These are phyloP conservation scores for Tretioscincus oriximinensis DNA, from an alignment of 2,113 vertebrate genomes.

Conservation along the genomic window DNA sequence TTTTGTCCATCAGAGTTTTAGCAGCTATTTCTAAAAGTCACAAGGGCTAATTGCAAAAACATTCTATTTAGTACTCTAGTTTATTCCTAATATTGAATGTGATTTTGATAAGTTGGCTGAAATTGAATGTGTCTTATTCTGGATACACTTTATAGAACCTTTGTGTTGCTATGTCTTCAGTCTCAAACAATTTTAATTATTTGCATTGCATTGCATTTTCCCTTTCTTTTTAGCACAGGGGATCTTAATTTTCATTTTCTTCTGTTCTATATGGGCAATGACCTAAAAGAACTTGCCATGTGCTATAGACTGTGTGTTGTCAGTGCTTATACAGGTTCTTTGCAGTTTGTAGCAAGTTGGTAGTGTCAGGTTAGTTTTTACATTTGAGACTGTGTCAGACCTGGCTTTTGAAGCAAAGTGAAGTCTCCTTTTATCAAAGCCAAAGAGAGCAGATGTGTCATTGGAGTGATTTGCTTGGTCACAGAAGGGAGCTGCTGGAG, in stretches of 20 bases:
- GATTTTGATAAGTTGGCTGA: not conserved
- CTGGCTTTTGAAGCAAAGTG: conserved; percentile 22
- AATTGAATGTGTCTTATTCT: not conserved
- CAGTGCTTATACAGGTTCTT: conserved; percentile 16
- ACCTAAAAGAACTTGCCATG: conserved; percentile 48
- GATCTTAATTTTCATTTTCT: conserved; percentile 57
- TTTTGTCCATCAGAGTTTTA: too few species aligned
- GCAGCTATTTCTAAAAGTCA: too few species aligned
- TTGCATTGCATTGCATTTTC: not conserved
- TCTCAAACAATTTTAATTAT: conserved; percentile 38
- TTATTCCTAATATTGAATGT: not conserved
- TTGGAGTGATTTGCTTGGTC: conserved; percentile 9
- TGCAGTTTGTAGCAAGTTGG: not conserved
- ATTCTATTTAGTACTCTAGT: not conserved
- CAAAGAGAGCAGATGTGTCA: not conserved
- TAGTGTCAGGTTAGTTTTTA: conserved; percentile 6
- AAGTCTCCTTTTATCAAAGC: conserved; percentile 16
- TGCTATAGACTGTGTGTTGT: conserved; percentile 32
- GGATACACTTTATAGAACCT: not conserved
- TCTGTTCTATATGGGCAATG: conserved; percentile 56
- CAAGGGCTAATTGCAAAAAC: too few species aligned
- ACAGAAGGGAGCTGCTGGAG: conserved; percentile 8
- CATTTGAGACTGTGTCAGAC: not conserved
- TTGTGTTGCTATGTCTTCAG: not conserved
- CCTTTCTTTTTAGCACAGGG: conserved; percentile 21